Conservation (phyloP, 1,140 invertebrate genomes). For the Pseudomyrmex sp. region DNA sequence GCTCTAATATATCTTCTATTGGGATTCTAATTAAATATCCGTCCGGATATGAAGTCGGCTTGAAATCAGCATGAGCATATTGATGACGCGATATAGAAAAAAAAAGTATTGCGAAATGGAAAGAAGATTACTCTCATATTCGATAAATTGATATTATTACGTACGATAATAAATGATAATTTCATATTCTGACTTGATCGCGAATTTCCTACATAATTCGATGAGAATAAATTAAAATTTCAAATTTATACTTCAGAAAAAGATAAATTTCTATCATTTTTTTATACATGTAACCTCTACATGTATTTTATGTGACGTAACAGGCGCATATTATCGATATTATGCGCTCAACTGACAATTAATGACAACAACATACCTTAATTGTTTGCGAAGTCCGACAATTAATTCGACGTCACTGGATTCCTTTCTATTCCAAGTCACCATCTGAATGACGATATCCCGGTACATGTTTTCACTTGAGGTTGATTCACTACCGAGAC, state of each 20-base stretch:
- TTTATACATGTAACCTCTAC: not conserved
- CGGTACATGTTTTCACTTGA: too few species aligned
- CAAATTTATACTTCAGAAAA: too few species aligned
- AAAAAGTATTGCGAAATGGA: not conserved
- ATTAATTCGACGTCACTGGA: too few species aligned
- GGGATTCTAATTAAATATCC: not conserved
- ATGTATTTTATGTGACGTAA: too few species aligned
- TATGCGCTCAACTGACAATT: too few species aligned
- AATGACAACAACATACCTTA: too few species aligned
- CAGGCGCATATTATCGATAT: too few species aligned
- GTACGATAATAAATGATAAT: slow-evolving; percentile 24
- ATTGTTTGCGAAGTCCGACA: too few species aligned
- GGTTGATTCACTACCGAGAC: too few species aligned
- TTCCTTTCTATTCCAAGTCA: too few species aligned
- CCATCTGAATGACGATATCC: too few species aligned
- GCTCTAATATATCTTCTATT: too few species aligned
- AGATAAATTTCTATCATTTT: not conserved
- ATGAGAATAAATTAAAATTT: slow-evolving; percentile 18
- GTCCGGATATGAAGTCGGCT: not conserved
- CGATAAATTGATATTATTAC: slow-evolving; percentile 24
- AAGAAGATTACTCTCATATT: not conserved
- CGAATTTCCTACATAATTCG: not conserved
- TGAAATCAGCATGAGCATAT: not conserved
- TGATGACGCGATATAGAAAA: not conserved
- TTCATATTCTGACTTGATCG: not conserved